These are phyloP conservation scores for Gryon sp. DNA, from an alignment of 1,140 invertebrate genomes.

Conservation along the genomic window DNA sequence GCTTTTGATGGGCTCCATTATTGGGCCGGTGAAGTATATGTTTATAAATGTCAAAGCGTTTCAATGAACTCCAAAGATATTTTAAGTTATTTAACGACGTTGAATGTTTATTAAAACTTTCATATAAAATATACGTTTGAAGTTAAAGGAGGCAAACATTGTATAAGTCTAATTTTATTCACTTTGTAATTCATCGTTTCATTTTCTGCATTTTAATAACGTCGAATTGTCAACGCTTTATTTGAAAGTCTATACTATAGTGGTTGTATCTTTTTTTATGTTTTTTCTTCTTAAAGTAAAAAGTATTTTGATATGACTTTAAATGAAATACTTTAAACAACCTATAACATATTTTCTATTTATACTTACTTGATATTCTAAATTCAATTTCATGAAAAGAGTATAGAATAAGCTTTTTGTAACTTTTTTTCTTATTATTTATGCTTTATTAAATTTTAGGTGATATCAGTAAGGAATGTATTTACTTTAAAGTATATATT, in stretches of 20 bases:
- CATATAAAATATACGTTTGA: conserved; percentile 29
- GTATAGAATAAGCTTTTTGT: too few relatives aligned
- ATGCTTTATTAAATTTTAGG: too few relatives aligned
- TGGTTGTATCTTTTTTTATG: too few relatives aligned
- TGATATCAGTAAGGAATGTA: too few relatives aligned
- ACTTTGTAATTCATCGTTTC: conserved; percentile 18
- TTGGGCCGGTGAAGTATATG: conserved; percentile 9
- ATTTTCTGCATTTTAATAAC: conserved; percentile 16
- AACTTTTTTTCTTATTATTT: too few relatives aligned
- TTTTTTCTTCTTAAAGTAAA: too few relatives aligned
- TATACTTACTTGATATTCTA: too few relatives aligned
- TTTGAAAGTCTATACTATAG: conserved; percentile 1
- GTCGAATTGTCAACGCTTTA: background rate
- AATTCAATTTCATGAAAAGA: too few relatives aligned
- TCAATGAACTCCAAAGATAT: conserved; percentile 14
- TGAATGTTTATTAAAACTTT: conserved; percentile 28
- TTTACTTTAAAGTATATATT: too few relatives aligned
- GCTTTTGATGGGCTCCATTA: conserved; percentile 10
- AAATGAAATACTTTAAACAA: too few relatives aligned
- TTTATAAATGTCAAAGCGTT: conserved; percentile 29
- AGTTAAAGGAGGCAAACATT: conserved; percentile 15
- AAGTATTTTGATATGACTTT: too few relatives aligned
- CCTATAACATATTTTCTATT: too few relatives aligned
- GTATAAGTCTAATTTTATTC: conserved; percentile 22
- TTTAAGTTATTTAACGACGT: conserved; percentile 12